Evolutionary conservation across 2,113 vertebrate genomes (phyloP), one percentile per base, ranked within the genome.

Genomic region (Pica pica): DNA sequence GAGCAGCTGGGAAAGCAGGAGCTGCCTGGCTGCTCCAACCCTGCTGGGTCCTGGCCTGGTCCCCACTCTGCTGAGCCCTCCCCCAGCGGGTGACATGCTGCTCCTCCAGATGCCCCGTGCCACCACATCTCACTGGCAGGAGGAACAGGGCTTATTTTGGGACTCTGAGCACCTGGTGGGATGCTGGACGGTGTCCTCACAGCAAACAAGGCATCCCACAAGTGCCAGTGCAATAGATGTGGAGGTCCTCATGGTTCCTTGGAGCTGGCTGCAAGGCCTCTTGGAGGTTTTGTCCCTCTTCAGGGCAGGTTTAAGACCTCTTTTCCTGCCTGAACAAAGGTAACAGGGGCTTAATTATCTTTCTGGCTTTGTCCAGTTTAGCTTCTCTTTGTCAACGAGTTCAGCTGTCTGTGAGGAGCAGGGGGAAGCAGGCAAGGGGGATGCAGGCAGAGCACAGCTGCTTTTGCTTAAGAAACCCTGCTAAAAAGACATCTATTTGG

Each of bases 11-110:
- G 46, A 26, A 17, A 28, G 79, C 77, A 46, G 77, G 53, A 83
- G 44, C 74, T 6, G 4, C 67, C 33, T 13, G 35, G 18, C 13
- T 8, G 2, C 7, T 6, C 47, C 1, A 19, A 11, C 20, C 53
- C 46, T 60, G 60, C 44, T 10, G 13, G 24, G 9, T 37, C 10
- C 82, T 69, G 73, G 28, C 50, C 64, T n/a, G 69, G 12, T 79
- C 33, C 64, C 42, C 6, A 0, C 50, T n/a, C 76, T 4, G 6
- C 76, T 21, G 71, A 67, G 80, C 52, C 37, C 50, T 13, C 42
- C 18, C 31, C 49, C 0, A 0, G 16, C 9, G 1, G 16, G 27
- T 13, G 6, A 4, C 13, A 2, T 0, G 1, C n/a, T 26, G 78
- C 69, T 82, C n/a, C 52, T 75, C 61, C 42, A 17, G 49, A 5